Percentiles rank a stretch among this genome's conserved stretches.
These are phyloP conservation scores for Anastrepha ludens DNA, from an alignment of 1,140 invertebrate species.

Conservation along the genomic window DNA sequence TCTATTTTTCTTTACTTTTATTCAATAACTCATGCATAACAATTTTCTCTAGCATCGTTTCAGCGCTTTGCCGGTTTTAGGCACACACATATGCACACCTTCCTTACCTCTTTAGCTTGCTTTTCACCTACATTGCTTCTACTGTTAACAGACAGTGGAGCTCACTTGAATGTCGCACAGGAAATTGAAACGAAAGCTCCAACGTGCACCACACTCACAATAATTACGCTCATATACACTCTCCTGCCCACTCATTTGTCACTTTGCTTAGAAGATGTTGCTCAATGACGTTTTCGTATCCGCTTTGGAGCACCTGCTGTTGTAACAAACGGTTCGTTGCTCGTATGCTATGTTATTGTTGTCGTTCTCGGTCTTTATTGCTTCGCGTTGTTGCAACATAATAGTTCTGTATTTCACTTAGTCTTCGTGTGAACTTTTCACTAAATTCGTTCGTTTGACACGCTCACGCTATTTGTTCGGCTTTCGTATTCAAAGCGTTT, in stretches of 20 bases:
- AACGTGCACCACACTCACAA: not conserved
- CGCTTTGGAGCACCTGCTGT: not conserved
- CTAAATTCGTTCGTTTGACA: not conserved
- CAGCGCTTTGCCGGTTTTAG: too few species aligned
- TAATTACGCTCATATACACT: not conserved
- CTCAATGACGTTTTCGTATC: not conserved
- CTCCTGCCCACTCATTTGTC: not conserved
- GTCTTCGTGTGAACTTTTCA: slow-evolving; percentile 17
- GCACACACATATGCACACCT: too few species aligned
- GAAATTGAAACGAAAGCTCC: slow-evolving; percentile 4
- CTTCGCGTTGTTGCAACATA: not conserved
- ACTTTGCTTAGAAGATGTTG: not conserved
- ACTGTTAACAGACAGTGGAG: not conserved
- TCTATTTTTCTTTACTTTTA: too few species aligned
- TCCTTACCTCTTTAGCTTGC: too few species aligned
- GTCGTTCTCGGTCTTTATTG: not conserved
- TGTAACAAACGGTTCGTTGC: not conserved
- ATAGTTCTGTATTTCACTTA: not conserved
- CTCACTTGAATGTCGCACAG: not conserved
- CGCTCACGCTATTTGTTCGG: not conserved
- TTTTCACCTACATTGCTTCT: too few species aligned
- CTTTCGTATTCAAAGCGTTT: not conserved
- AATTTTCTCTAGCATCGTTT: too few species aligned
- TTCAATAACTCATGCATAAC: too few species aligned
- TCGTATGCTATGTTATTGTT: not conserved